Evolutionary conservation across 2,797 vertebrate species (phyloP), one percentile per base, ranked within the genome.

Genomic region (Arctocebus calabarensis): DNA sequence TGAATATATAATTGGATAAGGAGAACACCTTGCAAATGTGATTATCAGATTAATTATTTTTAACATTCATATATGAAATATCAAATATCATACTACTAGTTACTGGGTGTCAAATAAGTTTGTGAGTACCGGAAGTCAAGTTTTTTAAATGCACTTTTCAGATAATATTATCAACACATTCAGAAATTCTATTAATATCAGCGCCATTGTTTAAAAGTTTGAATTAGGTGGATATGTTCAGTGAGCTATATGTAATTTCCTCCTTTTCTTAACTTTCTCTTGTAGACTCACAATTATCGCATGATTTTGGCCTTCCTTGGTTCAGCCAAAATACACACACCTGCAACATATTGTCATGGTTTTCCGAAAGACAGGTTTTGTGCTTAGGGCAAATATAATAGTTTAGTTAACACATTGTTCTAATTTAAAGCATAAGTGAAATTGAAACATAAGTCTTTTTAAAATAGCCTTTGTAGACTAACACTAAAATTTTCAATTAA

Each of bases 21-120:
- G 3, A 90, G 29, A 90, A 83, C 23, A 70, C 29, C 8, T 79
- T 85, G 7, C 48, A 90, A 84, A 93, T 81, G 71, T 92, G 29
- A 62, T 82, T 88, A 90, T 55, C 19, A 52, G 23, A 81, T 85
- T 70, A 95, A 61, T 79, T 37, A 79, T 90, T 92, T 17, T 93
- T 90, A 73, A 71, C 1, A 70, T 84, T 91, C 74, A 78, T 40
- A 88, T 74, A 78, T 77, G 9, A 70, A 92, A 88, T 88, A 79
- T 91, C 68, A 93, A 86, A 73, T 75, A 55, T 4, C 84, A 19
- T 17, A 81, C 8, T 68, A 14, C 3, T 93, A 74, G 61, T 71
- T 77, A 34, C 55, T 85, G 88, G n/a, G 1, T 13, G 71, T 48
- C 79, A 83, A 79, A 59, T 87, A 20, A 78, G 7, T 86, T 74